Conservation (phyloP, 2,888 invertebrate genomes). For the Drosophila rubida region DNA sequence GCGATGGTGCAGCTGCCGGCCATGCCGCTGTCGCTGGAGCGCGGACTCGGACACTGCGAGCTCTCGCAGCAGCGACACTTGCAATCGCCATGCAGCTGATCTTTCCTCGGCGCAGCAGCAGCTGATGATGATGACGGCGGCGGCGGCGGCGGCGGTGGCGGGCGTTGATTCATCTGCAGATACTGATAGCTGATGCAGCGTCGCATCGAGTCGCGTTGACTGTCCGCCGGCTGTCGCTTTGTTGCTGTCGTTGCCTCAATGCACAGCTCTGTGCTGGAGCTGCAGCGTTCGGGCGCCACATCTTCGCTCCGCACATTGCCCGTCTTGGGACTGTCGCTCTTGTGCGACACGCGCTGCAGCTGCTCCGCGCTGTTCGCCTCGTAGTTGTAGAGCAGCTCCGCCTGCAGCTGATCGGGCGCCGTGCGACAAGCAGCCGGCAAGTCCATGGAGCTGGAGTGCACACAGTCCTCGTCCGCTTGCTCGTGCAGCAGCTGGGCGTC, state of each 20-base stretch:
- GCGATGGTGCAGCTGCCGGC: slow-evolving; percentile 92
- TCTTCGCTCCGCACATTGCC: slow-evolving; percentile 26
- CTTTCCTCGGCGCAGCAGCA: slow-evolving; percentile 8
- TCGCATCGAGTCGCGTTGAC: slow-evolving; percentile 79
- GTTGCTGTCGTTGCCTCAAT: slow-evolving; percentile 55
- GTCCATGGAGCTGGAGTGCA: slow-evolving; percentile 87
- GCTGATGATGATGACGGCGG: slow-evolving; percentile 1
- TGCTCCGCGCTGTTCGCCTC: slow-evolving; percentile 84
- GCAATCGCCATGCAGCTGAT: slow-evolving; percentile 51
- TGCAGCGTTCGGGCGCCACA: slow-evolving; percentile 38
- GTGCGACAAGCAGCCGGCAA: slow-evolving; percentile 85
- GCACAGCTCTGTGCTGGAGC: slow-evolving; percentile 71
- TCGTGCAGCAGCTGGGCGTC: slow-evolving; percentile 50
- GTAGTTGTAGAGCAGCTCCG: slow-evolving; percentile 86
- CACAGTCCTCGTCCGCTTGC: slow-evolving; percentile 61
- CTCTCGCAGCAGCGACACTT: slow-evolving; percentile 88
- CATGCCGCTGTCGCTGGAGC: slow-evolving; percentile 92
- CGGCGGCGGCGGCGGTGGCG: slow-evolving; percentile 12
- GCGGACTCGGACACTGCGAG: slow-evolving; percentile 88
- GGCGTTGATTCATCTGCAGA: slow-evolving; percentile 80
- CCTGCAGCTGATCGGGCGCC: slow-evolving; percentile 86
- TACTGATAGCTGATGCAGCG: slow-evolving; percentile 86
- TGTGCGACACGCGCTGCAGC: slow-evolving; percentile 85
- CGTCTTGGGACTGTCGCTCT: slow-evolving; percentile 53
- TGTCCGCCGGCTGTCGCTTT: slow-evolving; percentile 45